Base-by-base conservation (phyloP, 2,113 vertebrate genomes). In the Grus americana region DNA sequence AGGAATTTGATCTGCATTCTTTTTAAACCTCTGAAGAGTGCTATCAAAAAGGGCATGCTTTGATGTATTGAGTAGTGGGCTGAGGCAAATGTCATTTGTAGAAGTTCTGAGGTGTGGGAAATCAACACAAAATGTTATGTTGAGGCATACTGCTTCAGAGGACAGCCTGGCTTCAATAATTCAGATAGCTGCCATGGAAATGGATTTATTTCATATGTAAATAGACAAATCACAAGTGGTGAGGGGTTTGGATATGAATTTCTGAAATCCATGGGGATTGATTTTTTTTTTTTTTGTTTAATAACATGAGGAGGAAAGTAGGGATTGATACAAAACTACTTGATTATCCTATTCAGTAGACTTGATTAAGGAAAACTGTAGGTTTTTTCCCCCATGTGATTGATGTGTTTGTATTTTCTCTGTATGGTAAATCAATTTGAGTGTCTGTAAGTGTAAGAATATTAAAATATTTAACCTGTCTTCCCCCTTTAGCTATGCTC, bases 401-500 rank as follows among this genome's bases (percentile, higher is more conserved):
- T 36, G 76, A 52, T 52, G 2, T 23, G 19, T 78, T 88, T 74
- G 5, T 83, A 20, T 92, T 83, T 95, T 89, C 22, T 65, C 8
- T 79, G n/a, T 63, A 16, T 0, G 0, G 12, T 44, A 76, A 61
- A 79, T 79, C 9, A 87, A 13, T 57, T 34, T 40, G 10, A 38
- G 58, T 78, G 57, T n/a, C 15, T 86, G 0, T 24, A 40, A 66
- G 15, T 73, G 57, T 40, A 49, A 72, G 50, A 66, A 15, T 47
- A 72, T 63, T 91, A 29, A 84, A 65, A 68, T 62, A 26, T 34
- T 65, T 80, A 10, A 36, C 9, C 30, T 78, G 34, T 94, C 81
- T 79, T 80, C 58, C 26, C 93, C 78, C 49, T 88, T n/a, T 40
- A 99, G 99, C 87, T 99, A 99, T 49, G 99, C 99, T 30, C 99